phyloP scores from a whole-genome alignment of 2,113 vertebrate species.

The Carassius gibelio region DNA sequence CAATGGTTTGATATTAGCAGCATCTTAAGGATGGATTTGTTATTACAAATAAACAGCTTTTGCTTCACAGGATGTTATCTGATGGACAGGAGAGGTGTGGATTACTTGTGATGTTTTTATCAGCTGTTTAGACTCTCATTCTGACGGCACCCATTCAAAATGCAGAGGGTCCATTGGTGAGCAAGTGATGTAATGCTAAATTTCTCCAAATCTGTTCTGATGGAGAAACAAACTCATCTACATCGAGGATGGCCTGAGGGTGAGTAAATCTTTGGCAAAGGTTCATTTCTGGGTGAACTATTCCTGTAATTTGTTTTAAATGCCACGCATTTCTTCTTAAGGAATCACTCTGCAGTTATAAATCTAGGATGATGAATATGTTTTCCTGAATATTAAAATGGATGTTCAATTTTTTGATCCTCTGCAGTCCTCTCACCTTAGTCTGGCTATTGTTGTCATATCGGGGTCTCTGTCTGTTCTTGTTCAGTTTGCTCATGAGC shows the following conservation, averaged over 20 bases:
- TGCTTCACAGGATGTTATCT: too few relatives aligned
- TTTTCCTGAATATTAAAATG: neutral
- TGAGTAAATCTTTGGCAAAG: too few relatives aligned
- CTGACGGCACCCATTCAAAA: neutral
- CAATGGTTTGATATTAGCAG: too few relatives aligned
- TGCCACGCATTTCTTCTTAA: neutral
- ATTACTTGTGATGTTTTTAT: too few relatives aligned
- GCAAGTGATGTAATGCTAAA: neutral
- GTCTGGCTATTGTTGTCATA: slow-evolving; percentile 93
- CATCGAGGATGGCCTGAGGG: too few relatives aligned
- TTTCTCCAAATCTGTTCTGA: neutral
- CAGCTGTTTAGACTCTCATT: too few relatives aligned
- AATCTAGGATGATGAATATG: neutral
- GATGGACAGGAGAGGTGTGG: too few relatives aligned
- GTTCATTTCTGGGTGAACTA: neutral
- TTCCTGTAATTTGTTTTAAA: neutral
- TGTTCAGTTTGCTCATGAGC: slow-evolving; percentile 95
- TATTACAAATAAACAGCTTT: too few relatives aligned
- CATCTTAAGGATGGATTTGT: too few relatives aligned
- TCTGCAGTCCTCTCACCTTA: slow-evolving; percentile 78
- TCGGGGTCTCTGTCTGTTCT: slow-evolving; percentile 92
- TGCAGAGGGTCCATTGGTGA: neutral
- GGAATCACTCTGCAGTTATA: too few relatives aligned
- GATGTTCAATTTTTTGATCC: neutral
- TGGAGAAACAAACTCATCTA: too few relatives aligned